A percentile compares a stretch with the other conserved stretches of the same genome.
These are phyloP conservation scores for Sparidentex hasta DNA, from an alignment of 2,797 vertebrate genomes.

Conservation along the genomic window DNA sequence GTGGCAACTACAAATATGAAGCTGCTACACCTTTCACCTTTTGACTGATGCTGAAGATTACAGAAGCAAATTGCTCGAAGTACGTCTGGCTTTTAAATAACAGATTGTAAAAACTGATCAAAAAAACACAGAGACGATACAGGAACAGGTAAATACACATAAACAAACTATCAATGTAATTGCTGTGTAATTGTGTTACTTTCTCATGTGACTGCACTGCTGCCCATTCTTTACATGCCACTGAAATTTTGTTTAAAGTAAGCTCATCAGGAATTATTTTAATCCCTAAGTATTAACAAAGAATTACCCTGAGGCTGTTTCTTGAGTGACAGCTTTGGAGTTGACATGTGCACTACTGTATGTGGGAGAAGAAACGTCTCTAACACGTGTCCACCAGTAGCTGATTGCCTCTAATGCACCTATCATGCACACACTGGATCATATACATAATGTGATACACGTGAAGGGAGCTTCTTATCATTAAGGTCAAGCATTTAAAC, in stretches of 20 bases:
- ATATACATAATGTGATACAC: conserved; percentile 20
- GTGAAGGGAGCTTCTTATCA: conserved; percentile 31
- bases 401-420: conserved; percentile 33
- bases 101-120: background rate
- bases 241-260: conserved; percentile 36
- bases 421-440: conserved; percentile 31
- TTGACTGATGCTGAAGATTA: conserved; percentile 26
- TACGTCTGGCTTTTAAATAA: conserved; percentile 11
- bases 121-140: background rate
- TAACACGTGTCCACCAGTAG: conserved; percentile 33
- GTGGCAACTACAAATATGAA: conserved; percentile 57
- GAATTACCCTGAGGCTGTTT: conserved; percentile 60
- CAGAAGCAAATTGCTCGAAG: conserved; percentile 36
- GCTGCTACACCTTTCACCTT: conserved; percentile 52
- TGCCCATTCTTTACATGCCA: conserved; percentile 44
- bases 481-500: conserved; percentile 60
- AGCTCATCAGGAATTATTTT: conserved; percentile 42
- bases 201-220: conserved; percentile 19
- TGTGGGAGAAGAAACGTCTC: conserved; percentile 46
- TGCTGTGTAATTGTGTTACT: background rate
- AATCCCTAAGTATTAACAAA: conserved; percentile 57
- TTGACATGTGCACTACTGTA: conserved; percentile 48
- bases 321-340: conserved; percentile 57
- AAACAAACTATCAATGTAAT: conserved; percentile 5
- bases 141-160: background rate